Conservation (phyloP, 2,113 vertebrate genomes). For the Aleadryas rufinucha region DNA sequence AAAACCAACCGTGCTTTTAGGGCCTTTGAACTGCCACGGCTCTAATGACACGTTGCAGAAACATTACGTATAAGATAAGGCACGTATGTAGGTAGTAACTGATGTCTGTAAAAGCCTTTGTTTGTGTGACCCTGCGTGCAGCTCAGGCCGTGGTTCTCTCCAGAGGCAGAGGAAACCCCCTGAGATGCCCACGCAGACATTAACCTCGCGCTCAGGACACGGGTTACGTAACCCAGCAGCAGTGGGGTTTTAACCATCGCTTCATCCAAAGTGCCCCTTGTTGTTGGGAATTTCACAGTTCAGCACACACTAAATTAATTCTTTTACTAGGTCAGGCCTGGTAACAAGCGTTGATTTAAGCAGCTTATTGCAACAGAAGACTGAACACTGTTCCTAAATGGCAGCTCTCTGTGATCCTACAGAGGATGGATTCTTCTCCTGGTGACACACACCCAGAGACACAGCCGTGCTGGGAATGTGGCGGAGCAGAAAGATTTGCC, state of each 20-base stretch:
- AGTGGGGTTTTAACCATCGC: neutral
- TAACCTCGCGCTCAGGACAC: neutral
- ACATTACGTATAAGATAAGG: neutral
- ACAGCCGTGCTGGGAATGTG: neutral
- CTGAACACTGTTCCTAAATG: neutral
- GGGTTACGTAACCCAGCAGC: neutral
- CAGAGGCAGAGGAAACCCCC: neutral
- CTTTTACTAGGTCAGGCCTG: conserved; percentile 17
- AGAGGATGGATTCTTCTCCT: neutral
- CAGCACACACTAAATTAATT: neutral
- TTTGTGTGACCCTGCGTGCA: neutral
- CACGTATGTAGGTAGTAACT: neutral
- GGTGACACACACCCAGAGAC: neutral
- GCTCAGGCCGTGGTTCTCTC: neutral
- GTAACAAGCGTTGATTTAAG: conserved; percentile 18
- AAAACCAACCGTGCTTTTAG: neutral
- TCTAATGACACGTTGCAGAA: neutral
- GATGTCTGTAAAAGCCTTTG: neutral
- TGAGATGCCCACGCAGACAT: fast-evolving
- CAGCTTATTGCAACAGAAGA: neutral
- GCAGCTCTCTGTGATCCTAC: neutral
- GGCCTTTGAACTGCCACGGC: neutral
- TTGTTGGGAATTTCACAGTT: neutral
- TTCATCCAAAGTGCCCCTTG: neutral
- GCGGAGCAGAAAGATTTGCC: neutral